Evolutionary conservation across 2,113 vertebrate genomes (phyloP).

Genomic region (Megaceryle maxima): DNA sequence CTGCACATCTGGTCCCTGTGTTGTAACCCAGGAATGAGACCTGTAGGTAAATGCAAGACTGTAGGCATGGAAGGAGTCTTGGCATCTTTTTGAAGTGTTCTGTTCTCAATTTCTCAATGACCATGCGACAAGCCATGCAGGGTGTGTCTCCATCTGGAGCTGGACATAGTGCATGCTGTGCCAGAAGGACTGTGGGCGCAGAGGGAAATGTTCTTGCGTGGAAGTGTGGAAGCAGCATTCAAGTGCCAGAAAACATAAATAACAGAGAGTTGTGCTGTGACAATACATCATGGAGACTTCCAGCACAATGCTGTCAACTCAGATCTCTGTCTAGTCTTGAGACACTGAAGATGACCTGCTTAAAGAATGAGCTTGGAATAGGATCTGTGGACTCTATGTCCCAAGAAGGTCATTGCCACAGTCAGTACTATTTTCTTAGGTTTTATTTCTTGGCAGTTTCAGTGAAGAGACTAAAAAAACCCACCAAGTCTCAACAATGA

Average conservation of each 20-base stretch:
- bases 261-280: not conserved
- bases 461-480: not conserved
- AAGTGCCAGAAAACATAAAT: conserved; percentile 13
- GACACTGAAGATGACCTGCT: not conserved
- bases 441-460: not conserved
- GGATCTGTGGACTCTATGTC: not conserved
- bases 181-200: conserved; percentile 8
- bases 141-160: not conserved
- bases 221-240: not conserved
- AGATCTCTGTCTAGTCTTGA: not conserved
- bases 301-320: not conserved
- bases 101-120: not conserved
- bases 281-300: not conserved
- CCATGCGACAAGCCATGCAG: not conserved
- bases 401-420: not conserved
- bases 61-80: not conserved
- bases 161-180: not conserved
- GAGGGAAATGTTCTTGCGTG: not conserved
- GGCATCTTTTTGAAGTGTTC: not conserved
- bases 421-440: not conserved
- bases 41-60: not conserved
- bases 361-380: not conserved
- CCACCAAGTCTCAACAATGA: not conserved
- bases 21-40: not conserved
- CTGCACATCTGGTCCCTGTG: not conserved